Base-by-base conservation (phyloP, 1,140 invertebrate species). In the Drosophila lini region DNA sequence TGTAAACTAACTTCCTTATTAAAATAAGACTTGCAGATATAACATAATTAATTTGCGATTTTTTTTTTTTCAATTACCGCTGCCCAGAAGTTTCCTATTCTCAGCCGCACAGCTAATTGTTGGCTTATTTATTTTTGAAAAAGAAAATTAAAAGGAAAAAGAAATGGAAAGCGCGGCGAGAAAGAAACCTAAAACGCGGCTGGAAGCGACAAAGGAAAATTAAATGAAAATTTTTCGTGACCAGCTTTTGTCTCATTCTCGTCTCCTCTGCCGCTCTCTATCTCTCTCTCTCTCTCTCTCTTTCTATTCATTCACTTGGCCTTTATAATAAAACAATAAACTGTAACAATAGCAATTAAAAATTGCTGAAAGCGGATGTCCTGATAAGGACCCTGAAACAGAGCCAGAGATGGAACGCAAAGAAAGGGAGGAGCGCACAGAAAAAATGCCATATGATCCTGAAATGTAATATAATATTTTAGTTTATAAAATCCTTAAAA, bases 291-390 rank as follows among this genome's bases (percentile, higher is more conserved):
- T 19, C 47, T 45, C 15, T 28, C 50, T n/a, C 25, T 10, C 76
- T 75, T 61, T 82, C 80, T 61, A 85, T 85, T 88, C 82, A 88
- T 88, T 88, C 84, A 73, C 83, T 86, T 86, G 84, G 63, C 84
- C 84, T 80, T 81, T 81, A 83, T 86, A 86, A 86, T 86, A 86
- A 88, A 86, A 86, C 83, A 86, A 88, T 88, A 89, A 88, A 78
- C 80, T 89, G 77, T 83, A 88, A 88, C 83, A 88, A 88, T 88
- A 89, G 83, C 83, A 86, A 86, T 86, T 86, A 86, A 86, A 86
- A 86, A 86, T 86, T 80, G 83, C 83, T 86, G 83, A 86, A 80
- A 86, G 83, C 83, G 83, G 83, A 86, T 86, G 83, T 86, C 83
- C 83, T 88, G 83, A 86, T 86, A 86, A 88, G 81, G 76, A 61